Evolutionary conservation across 2,888 invertebrate genomes (phyloP), one percentile per base, ranked within the genome.

Genomic region (Ditula angustiorana): DNA sequence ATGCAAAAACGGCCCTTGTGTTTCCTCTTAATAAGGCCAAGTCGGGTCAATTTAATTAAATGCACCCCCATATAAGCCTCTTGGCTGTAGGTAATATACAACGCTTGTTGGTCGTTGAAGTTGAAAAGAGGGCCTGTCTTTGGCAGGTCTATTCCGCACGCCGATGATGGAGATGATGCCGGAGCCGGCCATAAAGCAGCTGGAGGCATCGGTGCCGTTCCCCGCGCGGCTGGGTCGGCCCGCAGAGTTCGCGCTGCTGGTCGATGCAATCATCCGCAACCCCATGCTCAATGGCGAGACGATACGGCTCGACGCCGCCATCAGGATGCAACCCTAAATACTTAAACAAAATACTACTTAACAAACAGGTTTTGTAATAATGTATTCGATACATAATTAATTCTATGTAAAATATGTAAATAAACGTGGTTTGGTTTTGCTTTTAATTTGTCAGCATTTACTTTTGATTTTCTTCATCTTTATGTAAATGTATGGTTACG

Each of bases 281-380:
- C 89, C 93, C 0, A 82, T 94, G 85, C 80, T 94, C 19, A 94
- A 94, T 59, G 94, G 94, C 0, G 94, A 94, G 75, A 93, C 93
- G 1, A 94, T 94, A 71, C 87, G 94, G 55, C 77, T 94, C 8
- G 94, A 94, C 67, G 94, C 94, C 44, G 93, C 93, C 16, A 78
- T 94, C 5, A 88, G 94, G 75, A 94, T 94, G 94, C 93, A 93
- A 74, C 90, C 93, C 49, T 61, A 56, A 28, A 28, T 11, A 23
- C 19, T 16, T 13, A 7, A n/a, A 4, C 16, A 7, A 16, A 37
- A 13, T 37, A 16, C 37, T 33, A 13, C 13, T 37, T n/a, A n/a
- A n/a, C n/a, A n/a, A n/a, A n/a, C n/a, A n/a, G n/a, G n/a, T n/a
- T n/a, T n/a, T n/a, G n/a, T n/a, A n/a, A n/a, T n/a, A n/a, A n/a